Base-by-base conservation (phyloP, 2,888 invertebrate genomes). In the Cerceris ruficornis region DNA sequence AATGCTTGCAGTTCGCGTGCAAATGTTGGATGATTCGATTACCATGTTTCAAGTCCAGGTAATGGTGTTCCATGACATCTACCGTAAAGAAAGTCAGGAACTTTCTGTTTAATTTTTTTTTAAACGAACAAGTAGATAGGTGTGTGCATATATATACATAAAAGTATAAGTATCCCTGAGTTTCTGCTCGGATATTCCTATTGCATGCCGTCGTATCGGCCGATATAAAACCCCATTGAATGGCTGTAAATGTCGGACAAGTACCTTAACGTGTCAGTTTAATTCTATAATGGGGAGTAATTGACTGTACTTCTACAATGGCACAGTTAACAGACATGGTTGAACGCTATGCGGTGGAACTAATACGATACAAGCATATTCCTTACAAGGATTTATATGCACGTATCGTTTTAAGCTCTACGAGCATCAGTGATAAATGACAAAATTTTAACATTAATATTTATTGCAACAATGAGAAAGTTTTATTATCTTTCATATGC, bases 11-110 rank as follows among this genome's bases (percentile, higher is more conserved):
- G 96, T 97, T 81, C 94, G 97, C 86, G 96, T 98, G 70, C 97
- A 97, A 93, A 97, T 97, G 97, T 94, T 98, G 85, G 97, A 98
- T 92, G 98, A 98, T 93, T 95, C 96, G 67, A 94, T 97, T 91
- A 97, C 97, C 86, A 96, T 97, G 94, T 98, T 98, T 93, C 97
- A 98, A 95, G 96, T 98, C 86, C 97, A 98, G 96, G 97, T 97
- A 91, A 82, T 6, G 43, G 17, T 7, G 8, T 11, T 7, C 17
- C 17, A 7, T 7, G n/a, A 52, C n/a, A 13, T n/a, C 11, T n/a
- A n/a, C 14, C 14, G 4, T 28, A 28, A n/a, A n/a, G n/a, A n/a
- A n/a, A n/a, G n/a, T 50, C 13, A 13, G 50, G 7, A 13, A 13
- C 13, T 9, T 50, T 13, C 8, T 50, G 50, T n/a, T 13, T 28